These are phyloP conservation scores for Takifugu bimaculatus DNA, from an alignment of 2,113 vertebrate species.

Conservation along the genomic window DNA sequence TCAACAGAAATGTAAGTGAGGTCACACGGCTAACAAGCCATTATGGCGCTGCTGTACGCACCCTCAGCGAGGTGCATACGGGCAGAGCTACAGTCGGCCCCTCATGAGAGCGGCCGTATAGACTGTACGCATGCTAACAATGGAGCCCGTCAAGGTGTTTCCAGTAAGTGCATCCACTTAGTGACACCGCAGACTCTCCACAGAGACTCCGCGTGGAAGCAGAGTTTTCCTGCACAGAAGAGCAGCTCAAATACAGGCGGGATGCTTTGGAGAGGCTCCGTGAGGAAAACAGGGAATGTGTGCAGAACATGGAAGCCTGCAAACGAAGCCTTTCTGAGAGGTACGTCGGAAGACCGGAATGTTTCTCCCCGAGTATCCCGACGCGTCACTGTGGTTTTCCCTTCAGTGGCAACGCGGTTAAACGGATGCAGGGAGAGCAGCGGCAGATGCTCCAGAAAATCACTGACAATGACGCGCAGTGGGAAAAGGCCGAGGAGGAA, in stretches of 20 bases:
- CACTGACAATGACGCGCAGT: conserved; percentile 63
- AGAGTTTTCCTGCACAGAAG: conserved; percentile 54
- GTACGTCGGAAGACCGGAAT: conserved; percentile 13
- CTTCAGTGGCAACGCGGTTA: conserved; percentile 58
- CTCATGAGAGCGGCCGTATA: background rate
- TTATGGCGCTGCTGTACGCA: background rate
- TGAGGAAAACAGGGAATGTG: conserved; percentile 39
- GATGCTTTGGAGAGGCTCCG: conserved; percentile 44
- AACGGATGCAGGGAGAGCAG: conserved; percentile 60
- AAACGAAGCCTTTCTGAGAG: conserved; percentile 44
- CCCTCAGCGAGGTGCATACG: too few relatives aligned
- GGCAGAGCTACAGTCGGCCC: background rate
- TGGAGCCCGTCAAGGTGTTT: conserved; percentile 16
- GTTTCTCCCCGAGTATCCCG: background rate
- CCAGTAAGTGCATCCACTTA: conserved; percentile 15
- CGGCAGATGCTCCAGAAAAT: conserved; percentile 64
- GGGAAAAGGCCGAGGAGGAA: conserved; percentile 67
- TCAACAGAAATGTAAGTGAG: conserved; percentile 61
- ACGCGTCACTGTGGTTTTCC: conserved; percentile 21
- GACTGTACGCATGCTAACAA: conserved; percentile 23
- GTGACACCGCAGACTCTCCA: conserved; percentile 22
- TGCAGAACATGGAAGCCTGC: conserved; percentile 38
- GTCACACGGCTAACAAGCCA: background rate
- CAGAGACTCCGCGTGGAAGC: conserved; percentile 61
- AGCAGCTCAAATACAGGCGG: conserved; percentile 50